Evolutionary conservation across 2,113 vertebrate species (phyloP).

Genomic region (Chaetorhynchus papuensis): DNA sequence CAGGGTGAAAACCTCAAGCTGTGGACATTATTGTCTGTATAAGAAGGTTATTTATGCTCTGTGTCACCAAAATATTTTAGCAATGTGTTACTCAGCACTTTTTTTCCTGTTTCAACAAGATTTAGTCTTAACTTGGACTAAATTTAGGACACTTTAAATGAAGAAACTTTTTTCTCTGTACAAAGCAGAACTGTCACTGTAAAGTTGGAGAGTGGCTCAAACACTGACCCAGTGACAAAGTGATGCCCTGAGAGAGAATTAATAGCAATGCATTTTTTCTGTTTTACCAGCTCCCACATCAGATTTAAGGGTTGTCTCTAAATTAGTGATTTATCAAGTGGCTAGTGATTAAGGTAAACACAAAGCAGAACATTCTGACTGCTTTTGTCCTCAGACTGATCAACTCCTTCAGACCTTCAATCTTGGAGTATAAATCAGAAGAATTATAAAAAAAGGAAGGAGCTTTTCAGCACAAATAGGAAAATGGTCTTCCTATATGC

Average conservation of each 20-base stretch:
- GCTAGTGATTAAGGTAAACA: neutral
- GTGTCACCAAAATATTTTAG: neutral
- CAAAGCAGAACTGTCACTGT: neutral
- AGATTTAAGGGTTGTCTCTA: neutral
- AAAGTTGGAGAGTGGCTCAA: neutral
- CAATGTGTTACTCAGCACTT: neutral
- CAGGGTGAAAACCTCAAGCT: neutral
- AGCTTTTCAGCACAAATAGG: neutral
- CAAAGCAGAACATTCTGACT: neutral
- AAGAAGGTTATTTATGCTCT: rapidly evolving
- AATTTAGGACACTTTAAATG: neutral
- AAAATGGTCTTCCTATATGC: neutral
- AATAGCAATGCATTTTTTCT: neutral
- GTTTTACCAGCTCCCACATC: neutral
- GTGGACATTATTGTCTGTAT: neutral
- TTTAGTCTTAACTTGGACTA: neutral
- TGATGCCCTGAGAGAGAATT: neutral
- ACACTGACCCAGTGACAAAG: neutral
- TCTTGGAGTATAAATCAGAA: neutral
- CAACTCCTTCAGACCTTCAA: neutral
- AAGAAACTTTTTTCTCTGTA: neutral
- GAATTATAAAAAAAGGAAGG: neutral
- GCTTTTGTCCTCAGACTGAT: neutral
- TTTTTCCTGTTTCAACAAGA: neutral
- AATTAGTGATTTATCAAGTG: neutral